phyloP scores from a whole-genome alignment of 2,113 vertebrate genomes.

The Siniperca knerii region DNA sequence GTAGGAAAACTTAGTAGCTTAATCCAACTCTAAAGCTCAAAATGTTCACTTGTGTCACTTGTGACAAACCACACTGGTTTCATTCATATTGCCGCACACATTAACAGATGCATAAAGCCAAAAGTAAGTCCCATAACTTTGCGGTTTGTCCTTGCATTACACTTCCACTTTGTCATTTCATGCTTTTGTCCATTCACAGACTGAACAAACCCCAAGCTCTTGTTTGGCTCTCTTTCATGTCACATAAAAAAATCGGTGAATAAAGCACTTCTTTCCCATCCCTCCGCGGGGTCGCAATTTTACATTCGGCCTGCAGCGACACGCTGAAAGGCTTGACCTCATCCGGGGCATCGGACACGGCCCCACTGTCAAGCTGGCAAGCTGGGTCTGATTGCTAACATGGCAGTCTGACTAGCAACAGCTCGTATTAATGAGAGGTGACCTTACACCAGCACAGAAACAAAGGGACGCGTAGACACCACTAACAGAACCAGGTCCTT shows the following conservation, averaged over 20 bases:
- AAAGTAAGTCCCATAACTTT: neutral
- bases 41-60: constrained; percentile 4
- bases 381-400: constrained; percentile 54
- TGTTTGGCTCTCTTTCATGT: constrained; percentile 6
- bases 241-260: constrained; percentile 24
- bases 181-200: neutral
- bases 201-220: constrained; percentile 7
- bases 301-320: constrained; percentile 40
- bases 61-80: neutral
- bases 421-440: constrained; percentile 42
- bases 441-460: constrained; percentile 47
- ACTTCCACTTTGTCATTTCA: constrained; percentile 3
- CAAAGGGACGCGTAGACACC: constrained; percentile 12
- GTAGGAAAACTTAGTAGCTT: neutral
- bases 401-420: constrained; percentile 44
- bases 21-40: neutral
- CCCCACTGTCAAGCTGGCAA: constrained; percentile 51
- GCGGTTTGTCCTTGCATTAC: neutral
- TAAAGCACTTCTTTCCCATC: constrained; percentile 27
- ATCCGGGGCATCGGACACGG: neutral
- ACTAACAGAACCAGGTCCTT: neutral
- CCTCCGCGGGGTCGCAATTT: constrained; percentile 33
- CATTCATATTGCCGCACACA: neutral
- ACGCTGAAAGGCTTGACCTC: constrained; percentile 60
- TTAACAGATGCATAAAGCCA: neutral